Evolutionary conservation across 2,797 vertebrate genomes (phyloP), one percentile per base, ranked within the genome.

Genomic region (Leucoraja ocellata): DNA sequence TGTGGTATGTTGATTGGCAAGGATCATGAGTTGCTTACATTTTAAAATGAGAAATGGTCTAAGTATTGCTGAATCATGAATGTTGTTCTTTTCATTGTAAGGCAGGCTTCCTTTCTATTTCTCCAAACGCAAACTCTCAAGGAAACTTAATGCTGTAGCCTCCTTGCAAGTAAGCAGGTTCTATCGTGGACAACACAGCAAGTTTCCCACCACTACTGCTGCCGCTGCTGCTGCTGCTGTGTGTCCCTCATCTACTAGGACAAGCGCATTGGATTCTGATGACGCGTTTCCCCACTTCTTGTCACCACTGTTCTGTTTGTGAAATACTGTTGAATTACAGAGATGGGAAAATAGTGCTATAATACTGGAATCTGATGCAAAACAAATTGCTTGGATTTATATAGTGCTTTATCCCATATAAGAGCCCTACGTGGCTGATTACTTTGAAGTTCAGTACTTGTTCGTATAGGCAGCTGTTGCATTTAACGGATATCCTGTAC

Each of bases 1-100:
- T 76, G 90, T 92, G 39, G 71, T 32, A 71, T 91, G 68, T 91
- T 73, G 14, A 91, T 28, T 76, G 73, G 88, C 88, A 92, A 39
- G 28, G 46, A 92, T 92, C 71, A 92, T 58, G 68, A 92, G 39
- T 92, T 92, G 90, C 71, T 92, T 92, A 92, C 68, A 68, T 88
- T n/a, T 54, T 74, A 76, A 71, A 92, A 76, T 73, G 32, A 91
- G 71, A 71, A 92, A 92, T n/a, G 46, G 36, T 92, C 21, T 54
- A 54, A 25, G 71, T 91, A 39, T 88, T 63, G 84, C 63, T 68
- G 84, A 74, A 91, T 91, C 65, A 11, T 91, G 90, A 91, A 28
- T 92, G 76, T 6, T 9, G n/a, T 21, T 76, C 11, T 74, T 74
- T 92, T 92, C 65, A 39, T 11, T 86, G 39, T 91, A 46, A 39